phyloP scores from a whole-genome alignment of 2,888 invertebrate species.

The Amaurobius ferox region DNA sequence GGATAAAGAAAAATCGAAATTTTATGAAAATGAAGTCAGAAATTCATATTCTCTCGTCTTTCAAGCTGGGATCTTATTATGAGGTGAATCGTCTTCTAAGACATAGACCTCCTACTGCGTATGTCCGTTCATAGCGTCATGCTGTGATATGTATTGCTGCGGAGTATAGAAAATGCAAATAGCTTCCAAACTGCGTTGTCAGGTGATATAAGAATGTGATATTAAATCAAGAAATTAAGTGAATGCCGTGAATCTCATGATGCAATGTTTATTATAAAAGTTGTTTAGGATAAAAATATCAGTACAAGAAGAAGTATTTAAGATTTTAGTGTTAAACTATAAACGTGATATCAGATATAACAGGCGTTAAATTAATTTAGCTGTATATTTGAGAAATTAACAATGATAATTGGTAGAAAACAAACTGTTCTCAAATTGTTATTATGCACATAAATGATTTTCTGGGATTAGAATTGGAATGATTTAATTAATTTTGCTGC shows the following conservation, averaged over 20 bases:
- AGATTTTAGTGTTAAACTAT: too few relatives aligned
- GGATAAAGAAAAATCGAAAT: conserved; percentile 5
- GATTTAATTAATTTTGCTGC: too few relatives aligned
- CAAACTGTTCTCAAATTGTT: too few relatives aligned
- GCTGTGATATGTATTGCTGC: conserved; percentile 26
- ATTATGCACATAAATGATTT: too few relatives aligned
- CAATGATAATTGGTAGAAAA: too few relatives aligned
- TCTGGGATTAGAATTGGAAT: too few relatives aligned
- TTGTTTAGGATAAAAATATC: too few relatives aligned
- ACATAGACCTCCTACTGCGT: conserved; percentile 19
- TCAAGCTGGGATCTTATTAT: conserved; percentile 46
- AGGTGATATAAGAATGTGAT: neutral
- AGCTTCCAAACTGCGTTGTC: neutral
- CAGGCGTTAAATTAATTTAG: too few relatives aligned
- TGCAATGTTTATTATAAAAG: neutral
- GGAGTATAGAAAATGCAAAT: conserved; percentile 56
- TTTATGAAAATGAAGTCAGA: conserved; percentile 45
- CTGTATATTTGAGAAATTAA: too few relatives aligned
- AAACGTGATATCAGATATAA: too few relatives aligned
- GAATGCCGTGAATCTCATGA: neutral
- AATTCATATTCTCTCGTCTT: conserved; percentile 39
- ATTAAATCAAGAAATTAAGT: neutral
- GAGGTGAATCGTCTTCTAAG: conserved; percentile 26
- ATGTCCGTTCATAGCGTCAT: conserved; percentile 6
- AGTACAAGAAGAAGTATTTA: too few relatives aligned